Evolutionary conservation across 2,113 vertebrate species (phyloP).

Genomic region (Osmerus mordax): DNA sequence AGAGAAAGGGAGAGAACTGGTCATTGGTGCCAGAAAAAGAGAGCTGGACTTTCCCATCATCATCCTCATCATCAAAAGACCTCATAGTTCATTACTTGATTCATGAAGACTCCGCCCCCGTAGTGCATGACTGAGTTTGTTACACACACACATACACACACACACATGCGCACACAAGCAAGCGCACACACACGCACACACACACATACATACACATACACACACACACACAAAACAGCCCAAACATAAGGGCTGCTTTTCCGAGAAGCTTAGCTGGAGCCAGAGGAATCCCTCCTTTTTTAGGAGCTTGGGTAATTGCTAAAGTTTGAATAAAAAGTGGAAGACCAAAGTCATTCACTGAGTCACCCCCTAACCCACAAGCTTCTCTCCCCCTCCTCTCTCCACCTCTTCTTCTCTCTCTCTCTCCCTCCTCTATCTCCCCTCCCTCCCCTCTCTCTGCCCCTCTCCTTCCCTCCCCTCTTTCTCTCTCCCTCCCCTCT

Average conservation of each 20-base stretch:
- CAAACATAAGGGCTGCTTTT: slow-evolving; percentile 26
- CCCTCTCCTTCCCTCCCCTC: too few species aligned
- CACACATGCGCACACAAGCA: too few species aligned
- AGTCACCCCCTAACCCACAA: slow-evolving; percentile 51
- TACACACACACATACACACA: too few species aligned
- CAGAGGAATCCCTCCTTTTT: slow-evolving; percentile 18
- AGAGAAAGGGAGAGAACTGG: not conserved
- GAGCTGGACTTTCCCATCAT: slow-evolving; percentile 30
- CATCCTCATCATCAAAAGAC: slow-evolving; percentile 22
- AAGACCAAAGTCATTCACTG: slow-evolving; percentile 52
- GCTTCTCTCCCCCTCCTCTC: slow-evolving; percentile 7
- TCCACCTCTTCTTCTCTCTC: too few species aligned
- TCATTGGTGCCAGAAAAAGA: not conserved
- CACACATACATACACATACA: too few species aligned
- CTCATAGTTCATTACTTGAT: slow-evolving; percentile 20
- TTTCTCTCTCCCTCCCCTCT: too few species aligned
- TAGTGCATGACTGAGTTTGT: too few species aligned
- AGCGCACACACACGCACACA: too few species aligned
- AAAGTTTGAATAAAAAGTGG: slow-evolving; percentile 44
- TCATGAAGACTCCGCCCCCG: not conserved
- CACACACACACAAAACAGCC: slow-evolving; percentile 2
- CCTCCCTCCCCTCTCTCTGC: too few species aligned
- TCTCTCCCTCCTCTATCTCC: too few species aligned
- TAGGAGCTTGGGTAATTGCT: slow-evolving; percentile 30
- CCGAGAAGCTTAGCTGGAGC: slow-evolving; percentile 40